A percentile compares a stretch with the other conserved stretches of the same genome.
Conservation (phyloP, 2,113 vertebrate genomes). For the Phaethornis superciliosus region DNA sequence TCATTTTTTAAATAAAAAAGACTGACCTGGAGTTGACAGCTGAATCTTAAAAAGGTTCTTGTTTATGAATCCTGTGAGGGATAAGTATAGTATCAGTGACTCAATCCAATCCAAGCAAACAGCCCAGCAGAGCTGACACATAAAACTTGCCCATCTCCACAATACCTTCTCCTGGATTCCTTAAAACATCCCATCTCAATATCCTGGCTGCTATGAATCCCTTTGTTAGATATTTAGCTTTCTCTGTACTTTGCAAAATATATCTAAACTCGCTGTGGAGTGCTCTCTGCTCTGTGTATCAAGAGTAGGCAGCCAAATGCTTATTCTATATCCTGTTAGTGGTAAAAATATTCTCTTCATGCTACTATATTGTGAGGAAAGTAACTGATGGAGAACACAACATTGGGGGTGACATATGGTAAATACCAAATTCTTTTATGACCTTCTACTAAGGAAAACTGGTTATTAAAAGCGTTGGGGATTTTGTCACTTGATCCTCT, state of each 20-base stretch:
- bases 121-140: neutral
- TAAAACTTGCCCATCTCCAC: neutral
- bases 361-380: neutral
- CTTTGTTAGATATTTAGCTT: neutral
- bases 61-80: neutral
- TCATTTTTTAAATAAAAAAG: neutral
- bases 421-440: conserved; percentile 32
- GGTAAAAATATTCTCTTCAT: neutral
- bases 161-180: neutral
- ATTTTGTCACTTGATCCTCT: conserved; percentile 42
- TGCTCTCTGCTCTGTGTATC: neutral
- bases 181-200: neutral
- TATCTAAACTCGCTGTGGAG: neutral
- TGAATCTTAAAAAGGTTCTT: neutral
- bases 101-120: neutral
- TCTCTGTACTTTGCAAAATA: neutral
- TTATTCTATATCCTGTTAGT: neutral
- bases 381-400: neutral
- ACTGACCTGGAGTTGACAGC: neutral
- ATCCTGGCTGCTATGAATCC: neutral
- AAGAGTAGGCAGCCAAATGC: neutral
- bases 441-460: neutral
- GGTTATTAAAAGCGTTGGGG: neutral
- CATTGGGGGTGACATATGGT: neutral
- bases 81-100: neutral